Percentiles rank a stretch among this genome's conserved stretches.
Evolutionary conservation across 2,888 invertebrate genomes (phyloP).

Genomic region (Apamea epomidion): DNA sequence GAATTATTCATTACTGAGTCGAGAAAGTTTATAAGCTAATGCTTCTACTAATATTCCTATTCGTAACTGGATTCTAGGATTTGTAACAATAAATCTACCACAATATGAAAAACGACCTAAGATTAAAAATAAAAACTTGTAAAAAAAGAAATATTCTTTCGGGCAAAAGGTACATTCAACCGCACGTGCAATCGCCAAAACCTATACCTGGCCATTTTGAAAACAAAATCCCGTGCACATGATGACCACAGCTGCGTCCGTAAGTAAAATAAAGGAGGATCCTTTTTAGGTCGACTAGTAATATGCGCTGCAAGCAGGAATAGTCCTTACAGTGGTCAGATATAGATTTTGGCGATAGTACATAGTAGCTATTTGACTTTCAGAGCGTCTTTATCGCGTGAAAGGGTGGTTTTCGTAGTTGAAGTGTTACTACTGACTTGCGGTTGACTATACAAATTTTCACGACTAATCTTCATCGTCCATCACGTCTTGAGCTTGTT

Average conservation of each 20-base stretch:
- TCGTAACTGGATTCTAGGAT: constrained; percentile 3
- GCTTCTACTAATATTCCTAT: background rate
- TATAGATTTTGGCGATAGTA: too few species aligned
- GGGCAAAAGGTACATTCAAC: too few species aligned
- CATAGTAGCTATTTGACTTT: background rate
- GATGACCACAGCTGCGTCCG: too few species aligned
- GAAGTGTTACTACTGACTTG: background rate
- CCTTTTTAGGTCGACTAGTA: too few species aligned
- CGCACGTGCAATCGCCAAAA: too few species aligned
- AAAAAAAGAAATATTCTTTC: background rate
- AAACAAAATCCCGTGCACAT: too few species aligned
- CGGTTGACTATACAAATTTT: background rate
- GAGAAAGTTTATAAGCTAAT: background rate
- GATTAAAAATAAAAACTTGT: constrained; percentile 2
- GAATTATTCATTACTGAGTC: constrained; percentile 22
- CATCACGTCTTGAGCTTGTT: constrained; percentile 14
- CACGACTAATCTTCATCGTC: constrained; percentile 16
- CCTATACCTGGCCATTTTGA: too few species aligned
- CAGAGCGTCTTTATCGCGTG: background rate
- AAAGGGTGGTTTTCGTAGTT: background rate
- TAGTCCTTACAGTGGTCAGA: too few species aligned
- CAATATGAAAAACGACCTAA: constrained; percentile 12
- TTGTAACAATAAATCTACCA: constrained; percentile 19
- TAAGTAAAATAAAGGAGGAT: too few species aligned
- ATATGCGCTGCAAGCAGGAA: too few species aligned